Conservation (phyloP, 2,113 vertebrate genomes). For the Percina caprodes region DNA sequence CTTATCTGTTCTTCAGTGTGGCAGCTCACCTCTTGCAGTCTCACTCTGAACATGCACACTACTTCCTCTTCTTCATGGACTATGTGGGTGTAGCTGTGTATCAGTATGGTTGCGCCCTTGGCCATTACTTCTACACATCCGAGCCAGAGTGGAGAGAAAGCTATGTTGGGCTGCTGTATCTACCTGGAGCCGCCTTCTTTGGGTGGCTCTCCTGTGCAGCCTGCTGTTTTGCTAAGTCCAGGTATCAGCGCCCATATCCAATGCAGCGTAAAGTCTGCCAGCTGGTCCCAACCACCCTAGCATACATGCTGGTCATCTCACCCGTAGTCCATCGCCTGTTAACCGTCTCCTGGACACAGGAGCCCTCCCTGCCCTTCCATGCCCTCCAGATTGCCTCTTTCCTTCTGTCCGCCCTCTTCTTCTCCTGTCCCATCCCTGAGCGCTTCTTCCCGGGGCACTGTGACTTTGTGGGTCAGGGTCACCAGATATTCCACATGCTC, state of each 20-base stretch:
- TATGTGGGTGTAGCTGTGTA: slow-evolving; percentile 92
- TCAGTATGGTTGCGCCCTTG: slow-evolving; percentile 92
- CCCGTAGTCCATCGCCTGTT: slow-evolving; percentile 88
- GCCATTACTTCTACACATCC: slow-evolving; percentile 92
- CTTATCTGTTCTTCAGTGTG: slow-evolving; percentile 89
- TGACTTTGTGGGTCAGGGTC: slow-evolving; percentile 92
- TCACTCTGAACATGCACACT: slow-evolving; percentile 90
- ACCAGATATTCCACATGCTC: slow-evolving; percentile 94
- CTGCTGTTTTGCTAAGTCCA: slow-evolving; percentile 92
- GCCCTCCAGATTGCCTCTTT: slow-evolving; percentile 90
- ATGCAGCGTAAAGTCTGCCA: slow-evolving; percentile 91
- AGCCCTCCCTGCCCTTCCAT: slow-evolving; percentile 88
- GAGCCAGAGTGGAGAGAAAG: slow-evolving; percentile 89
- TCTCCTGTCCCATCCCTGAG: slow-evolving; percentile 93
- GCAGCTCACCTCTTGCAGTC: slow-evolving; percentile 95
- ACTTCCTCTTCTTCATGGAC: slow-evolving; percentile 94
- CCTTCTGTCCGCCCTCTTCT: slow-evolving; percentile 90
- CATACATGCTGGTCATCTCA: slow-evolving; percentile 91
- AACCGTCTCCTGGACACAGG: slow-evolving; percentile 83
- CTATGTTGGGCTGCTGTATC: slow-evolving; percentile 84
- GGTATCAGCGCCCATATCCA: slow-evolving; percentile 91
- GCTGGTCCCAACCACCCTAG: slow-evolving; percentile 88
- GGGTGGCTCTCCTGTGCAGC: slow-evolving; percentile 91
- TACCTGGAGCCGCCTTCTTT: slow-evolving; percentile 88
- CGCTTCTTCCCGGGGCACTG: slow-evolving; percentile 91